These are phyloP conservation scores for Cecidostiba fungosa DNA, from an alignment of 2,888 invertebrate species.

Conservation along the genomic window DNA sequence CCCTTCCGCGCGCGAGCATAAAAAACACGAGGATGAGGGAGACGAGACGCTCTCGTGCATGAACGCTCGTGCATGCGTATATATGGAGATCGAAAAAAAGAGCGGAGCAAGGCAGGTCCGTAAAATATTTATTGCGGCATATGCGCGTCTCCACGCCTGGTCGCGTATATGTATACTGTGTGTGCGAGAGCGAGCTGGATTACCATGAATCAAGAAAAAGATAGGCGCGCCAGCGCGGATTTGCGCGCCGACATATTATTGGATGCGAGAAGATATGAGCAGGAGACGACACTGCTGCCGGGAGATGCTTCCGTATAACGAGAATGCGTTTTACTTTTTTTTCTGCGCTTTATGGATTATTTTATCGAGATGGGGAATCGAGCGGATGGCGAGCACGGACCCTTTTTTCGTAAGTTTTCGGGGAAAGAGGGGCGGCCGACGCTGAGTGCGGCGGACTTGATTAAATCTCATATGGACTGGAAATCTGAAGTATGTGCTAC, in stretches of 20 bases:
- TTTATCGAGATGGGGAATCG: constrained; percentile 57
- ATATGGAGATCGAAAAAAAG: constrained; percentile 39
- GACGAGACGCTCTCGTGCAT: no score
- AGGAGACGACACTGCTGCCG: constrained; percentile 62
- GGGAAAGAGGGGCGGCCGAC: background rate
- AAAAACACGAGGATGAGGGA: constrained; percentile 48
- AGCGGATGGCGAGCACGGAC: constrained; percentile 2
- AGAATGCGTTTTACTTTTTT: constrained; percentile 7
- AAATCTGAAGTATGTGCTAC: constrained; percentile 20
- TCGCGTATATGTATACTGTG: constrained; percentile 48
- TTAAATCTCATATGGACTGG: constrained; percentile 56
- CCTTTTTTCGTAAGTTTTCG: constrained; percentile 29
- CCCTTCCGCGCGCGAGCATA: background rate
- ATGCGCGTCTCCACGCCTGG: constrained; percentile 64
- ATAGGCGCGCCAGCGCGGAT: constrained; percentile 72
- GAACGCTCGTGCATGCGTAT: constrained; percentile 18
- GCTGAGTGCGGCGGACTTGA: constrained; percentile 25
- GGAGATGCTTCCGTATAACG: constrained; percentile 36
- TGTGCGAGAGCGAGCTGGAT: constrained; percentile 66
- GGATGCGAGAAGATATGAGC: constrained; percentile 67
- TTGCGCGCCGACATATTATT: constrained; percentile 69
- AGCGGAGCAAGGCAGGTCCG: constrained; percentile 60
- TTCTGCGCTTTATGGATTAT: constrained; percentile 59
- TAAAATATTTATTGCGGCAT: constrained; percentile 78
- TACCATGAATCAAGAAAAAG: constrained; percentile 73